Base-by-base conservation (phyloP, 2,113 vertebrate genomes). In the Acrocephalus kingi region DNA sequence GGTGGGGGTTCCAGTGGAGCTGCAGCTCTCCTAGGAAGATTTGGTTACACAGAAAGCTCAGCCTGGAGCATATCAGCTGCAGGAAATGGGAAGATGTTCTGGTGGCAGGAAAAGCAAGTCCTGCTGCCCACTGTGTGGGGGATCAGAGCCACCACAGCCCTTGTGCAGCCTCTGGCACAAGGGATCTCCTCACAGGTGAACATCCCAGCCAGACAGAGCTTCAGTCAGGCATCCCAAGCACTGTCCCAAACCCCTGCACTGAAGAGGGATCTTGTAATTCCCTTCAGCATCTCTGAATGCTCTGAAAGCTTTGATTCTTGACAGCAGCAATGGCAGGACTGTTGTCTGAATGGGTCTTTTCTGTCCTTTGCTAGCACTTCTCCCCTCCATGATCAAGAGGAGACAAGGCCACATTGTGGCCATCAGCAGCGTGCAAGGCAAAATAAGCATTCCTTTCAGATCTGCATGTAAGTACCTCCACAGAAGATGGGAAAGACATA, bases 381-480 rank as follows among this genome's bases (percentile, higher is more conserved):
- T 99, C 71, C 99, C 99, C 33, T 98, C 98, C 81, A 99, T 99
- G 99, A 98, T 99, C 89, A 95, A 97, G 61, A 98, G 98, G 82
- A 97, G 93, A 82, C 98, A 97, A 51, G 99, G 99, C 58, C 99
- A 99, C 83, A 95, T 99, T 19, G 98, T 99, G 2, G 98, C 97
- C 48, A 99, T 99, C 94, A 99, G 99, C 98, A 99, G 99, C 7
- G 69, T 99, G 89, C 99, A 99, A 98, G 99, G 99, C 76, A 99
- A 98, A 97, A 99, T 99, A 61, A 98, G 99, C 91, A 98, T 99
- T 92, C 99, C 99, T 41, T 99, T 99, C 94, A 98, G 99, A 96
- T 99, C 99, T 0, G 99, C 99, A 3, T 99, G 99, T 99, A 97
- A 99, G 99, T 99, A 84, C 31, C 71, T 68, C 74, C 74, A 22